Percentiles rank a stretch among this genome's conserved stretches.
phyloP scores from a whole-genome alignment of 2,888 invertebrate species.

The Argyra leucocephala region DNA sequence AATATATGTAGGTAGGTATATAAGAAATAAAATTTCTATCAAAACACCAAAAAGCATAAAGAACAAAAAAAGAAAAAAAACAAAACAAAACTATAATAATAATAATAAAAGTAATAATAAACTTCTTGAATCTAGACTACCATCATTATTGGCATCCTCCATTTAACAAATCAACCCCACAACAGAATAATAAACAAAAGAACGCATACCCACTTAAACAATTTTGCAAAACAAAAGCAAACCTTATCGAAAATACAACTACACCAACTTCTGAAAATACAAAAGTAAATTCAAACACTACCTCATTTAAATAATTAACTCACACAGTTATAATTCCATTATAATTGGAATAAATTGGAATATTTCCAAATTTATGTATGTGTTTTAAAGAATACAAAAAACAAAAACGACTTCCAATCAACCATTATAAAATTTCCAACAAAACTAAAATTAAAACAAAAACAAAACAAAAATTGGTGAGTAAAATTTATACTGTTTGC shows the following conservation, averaged over 20 bases:
- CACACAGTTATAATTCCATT: background rate
- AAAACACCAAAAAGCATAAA: background rate
- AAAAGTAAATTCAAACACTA: background rate
- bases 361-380: background rate
- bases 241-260: no score
- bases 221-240: background rate
- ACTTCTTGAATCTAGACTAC: conserved; percentile 5
- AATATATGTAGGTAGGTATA: background rate
- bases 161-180: conserved; percentile 27
- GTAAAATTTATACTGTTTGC: background rate
- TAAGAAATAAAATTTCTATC: background rate
- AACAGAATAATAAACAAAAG: background rate
- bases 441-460: background rate
- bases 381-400: background rate
- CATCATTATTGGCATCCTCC: conserved; percentile 39
- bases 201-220: no score
- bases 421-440: background rate
- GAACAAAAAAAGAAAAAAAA: background rate
- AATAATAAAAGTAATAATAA: background rate
- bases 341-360: background rate
- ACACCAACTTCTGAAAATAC: background rate
- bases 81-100: background rate
- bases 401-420: background rate
- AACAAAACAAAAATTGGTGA: background rate
- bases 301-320: background rate